These are phyloP conservation scores for Thamnaconus septentrionalis DNA, from an alignment of 2,113 vertebrate genomes.

Conservation along the genomic window DNA sequence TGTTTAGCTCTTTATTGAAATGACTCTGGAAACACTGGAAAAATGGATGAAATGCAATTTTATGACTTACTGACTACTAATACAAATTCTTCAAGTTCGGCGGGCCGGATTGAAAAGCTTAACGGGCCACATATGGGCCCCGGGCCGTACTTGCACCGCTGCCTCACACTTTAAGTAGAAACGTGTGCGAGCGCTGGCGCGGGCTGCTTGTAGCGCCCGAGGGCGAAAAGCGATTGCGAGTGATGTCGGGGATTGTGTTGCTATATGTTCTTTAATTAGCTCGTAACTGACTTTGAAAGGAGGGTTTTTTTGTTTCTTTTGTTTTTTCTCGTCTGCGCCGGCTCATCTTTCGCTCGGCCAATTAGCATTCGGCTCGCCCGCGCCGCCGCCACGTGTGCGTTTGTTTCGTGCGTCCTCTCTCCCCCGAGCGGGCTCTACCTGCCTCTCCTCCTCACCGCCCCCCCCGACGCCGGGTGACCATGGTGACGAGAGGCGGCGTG, in stretches of 20 bases:
- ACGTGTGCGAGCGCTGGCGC: constrained; percentile 31
- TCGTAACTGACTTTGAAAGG: constrained; percentile 49
- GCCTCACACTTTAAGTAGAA: constrained; percentile 1
- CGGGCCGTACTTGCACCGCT: neutral
- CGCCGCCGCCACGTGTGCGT: neutral
- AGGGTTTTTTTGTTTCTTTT: too few species aligned
- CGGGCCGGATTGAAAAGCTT: too few species aligned
- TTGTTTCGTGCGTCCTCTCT: too few species aligned
- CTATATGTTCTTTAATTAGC: constrained; percentile 67
- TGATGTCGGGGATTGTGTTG: constrained; percentile 43
- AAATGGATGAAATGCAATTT: too few species aligned
- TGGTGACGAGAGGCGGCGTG: constrained; percentile 47
- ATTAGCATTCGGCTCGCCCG: constrained; percentile 52
- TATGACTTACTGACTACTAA: too few species aligned
- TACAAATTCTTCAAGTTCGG: too few species aligned
- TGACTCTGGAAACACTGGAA: too few species aligned
- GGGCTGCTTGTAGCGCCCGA: constrained; percentile 29
- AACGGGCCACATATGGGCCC: too few species aligned
- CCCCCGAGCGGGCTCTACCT: constrained; percentile 10
- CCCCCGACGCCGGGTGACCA: constrained; percentile 22
- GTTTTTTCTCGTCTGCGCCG: constrained; percentile 36
- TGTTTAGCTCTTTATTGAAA: too few species aligned
- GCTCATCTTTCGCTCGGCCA: constrained; percentile 56
- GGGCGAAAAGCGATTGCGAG: constrained; percentile 36
- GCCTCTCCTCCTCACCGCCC: constrained; percentile 37